Evolutionary conservation across 2,888 invertebrate species (phyloP).

Genomic region (Gerosis bhagava): DNA sequence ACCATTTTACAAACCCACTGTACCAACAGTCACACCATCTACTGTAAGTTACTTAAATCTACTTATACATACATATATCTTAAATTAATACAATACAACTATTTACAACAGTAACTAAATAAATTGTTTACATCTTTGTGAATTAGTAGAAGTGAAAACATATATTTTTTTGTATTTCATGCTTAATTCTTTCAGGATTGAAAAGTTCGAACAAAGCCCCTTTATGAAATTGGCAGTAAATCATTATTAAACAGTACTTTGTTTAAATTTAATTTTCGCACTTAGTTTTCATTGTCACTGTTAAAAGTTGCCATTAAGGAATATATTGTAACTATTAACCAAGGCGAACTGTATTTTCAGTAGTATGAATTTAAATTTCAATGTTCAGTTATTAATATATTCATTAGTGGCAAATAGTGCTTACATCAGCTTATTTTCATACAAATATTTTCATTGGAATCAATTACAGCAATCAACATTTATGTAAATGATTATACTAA

Average conservation of each 20-base stretch:
- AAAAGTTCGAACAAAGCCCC: slow-evolving; percentile 61
- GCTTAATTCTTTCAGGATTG: slow-evolving; percentile 15
- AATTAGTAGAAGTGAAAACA: slow-evolving; percentile 7
- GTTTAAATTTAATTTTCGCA: slow-evolving; percentile 17
- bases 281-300: slow-evolving; percentile 26
- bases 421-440: slow-evolving; percentile 14
- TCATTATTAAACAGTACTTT: background rate
- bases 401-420: slow-evolving; percentile 12
- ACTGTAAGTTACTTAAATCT: slow-evolving; percentile 67
- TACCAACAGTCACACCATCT: slow-evolving; percentile 81
- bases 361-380: no score
- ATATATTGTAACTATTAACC: no score
- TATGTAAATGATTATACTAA: slow-evolving; percentile 35
- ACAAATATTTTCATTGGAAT: slow-evolving; percentile 4
- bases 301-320: slow-evolving; percentile 5
- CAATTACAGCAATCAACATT: slow-evolving; percentile 5
- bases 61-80: slow-evolving; percentile 17
- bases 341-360: no score
- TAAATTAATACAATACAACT: no score
- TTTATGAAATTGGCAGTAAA: slow-evolving; percentile 73
- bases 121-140: no score
- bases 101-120: no score
- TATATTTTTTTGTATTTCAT: slow-evolving; percentile 11
- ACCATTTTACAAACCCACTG: slow-evolving; percentile 84
- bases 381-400: no score